Evolutionary conservation across 2,888 invertebrate species (phyloP).

Genomic region (Eupithecia inturbata): DNA sequence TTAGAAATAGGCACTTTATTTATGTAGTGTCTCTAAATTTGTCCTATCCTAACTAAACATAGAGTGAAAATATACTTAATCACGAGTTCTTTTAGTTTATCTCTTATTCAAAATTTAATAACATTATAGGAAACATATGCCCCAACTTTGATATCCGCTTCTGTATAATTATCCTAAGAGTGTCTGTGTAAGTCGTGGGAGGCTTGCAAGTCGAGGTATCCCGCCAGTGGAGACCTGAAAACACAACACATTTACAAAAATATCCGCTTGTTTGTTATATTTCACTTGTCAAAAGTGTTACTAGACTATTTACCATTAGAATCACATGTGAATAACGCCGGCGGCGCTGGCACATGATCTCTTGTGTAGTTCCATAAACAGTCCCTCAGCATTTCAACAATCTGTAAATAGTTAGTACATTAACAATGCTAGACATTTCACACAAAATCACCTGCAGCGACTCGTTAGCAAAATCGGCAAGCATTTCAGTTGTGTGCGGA

Average conservation of each 20-base stretch:
- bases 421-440: too few relatives aligned
- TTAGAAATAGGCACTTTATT: conserved; percentile 15
- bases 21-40: not conserved
- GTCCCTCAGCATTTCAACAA: conserved; percentile 91
- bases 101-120: conserved; percentile 77
- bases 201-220: conserved; percentile 89
- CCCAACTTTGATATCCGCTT: conserved; percentile 91
- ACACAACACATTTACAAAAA: conserved; percentile 1
- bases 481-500: too few relatives aligned
- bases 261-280: not conserved
- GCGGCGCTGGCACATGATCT: conserved; percentile 95
- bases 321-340: conserved; percentile 89
- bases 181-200: conserved; percentile 90
- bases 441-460: too few relatives aligned
- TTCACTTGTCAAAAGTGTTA: not conserved
- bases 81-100: conserved; percentile 35
- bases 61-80: not conserved
- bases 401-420: conserved; percentile 69
- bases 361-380: conserved; percentile 96
- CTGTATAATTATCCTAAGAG: conserved; percentile 90
- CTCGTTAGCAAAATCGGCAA: too few relatives aligned
- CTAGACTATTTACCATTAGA: conserved; percentile 77
- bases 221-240: conserved; percentile 88
- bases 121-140: conserved; percentile 90
- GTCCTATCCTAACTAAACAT: not conserved